phyloP scores from a whole-genome alignment of 1,140 invertebrate genomes.

The Riptortus pedestris region DNA sequence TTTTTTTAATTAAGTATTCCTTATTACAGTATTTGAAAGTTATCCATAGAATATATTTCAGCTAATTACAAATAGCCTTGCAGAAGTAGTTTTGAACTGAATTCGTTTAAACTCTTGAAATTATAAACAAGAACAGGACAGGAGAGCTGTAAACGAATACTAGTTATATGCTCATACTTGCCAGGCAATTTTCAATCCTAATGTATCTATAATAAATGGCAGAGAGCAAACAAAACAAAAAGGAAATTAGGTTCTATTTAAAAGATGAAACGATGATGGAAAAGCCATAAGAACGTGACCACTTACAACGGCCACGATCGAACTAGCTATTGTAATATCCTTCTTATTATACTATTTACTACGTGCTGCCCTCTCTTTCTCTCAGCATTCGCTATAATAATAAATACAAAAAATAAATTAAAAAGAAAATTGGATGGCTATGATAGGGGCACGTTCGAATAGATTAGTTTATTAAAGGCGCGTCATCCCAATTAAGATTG shows the following conservation, averaged over 20 bases:
- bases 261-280: neutral
- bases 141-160: too few relatives aligned
- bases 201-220: neutral
- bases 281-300: neutral
- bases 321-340: neutral
- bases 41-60: too few relatives aligned
- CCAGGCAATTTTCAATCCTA: too few relatives aligned
- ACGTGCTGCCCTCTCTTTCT: neutral
- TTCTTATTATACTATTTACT: neutral
- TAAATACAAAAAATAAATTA: neutral
- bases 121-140: too few relatives aligned
- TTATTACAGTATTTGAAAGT: too few relatives aligned
- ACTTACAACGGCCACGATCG: neutral
- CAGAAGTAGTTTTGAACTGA: too few relatives aligned
- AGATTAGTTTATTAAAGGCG: slow-evolving; percentile 6
- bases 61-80: too few relatives aligned
- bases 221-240: neutral
- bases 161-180: too few relatives aligned
- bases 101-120: too few relatives aligned
- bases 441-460: slow-evolving; percentile 1
- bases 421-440: neutral
- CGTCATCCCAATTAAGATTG: slow-evolving; percentile 14
- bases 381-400: neutral
- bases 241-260: neutral
- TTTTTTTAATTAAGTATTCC: too few relatives aligned